Evolutionary conservation across 1,140 invertebrate genomes (phyloP).

Genomic region (Zaprionus vittiger): DNA sequence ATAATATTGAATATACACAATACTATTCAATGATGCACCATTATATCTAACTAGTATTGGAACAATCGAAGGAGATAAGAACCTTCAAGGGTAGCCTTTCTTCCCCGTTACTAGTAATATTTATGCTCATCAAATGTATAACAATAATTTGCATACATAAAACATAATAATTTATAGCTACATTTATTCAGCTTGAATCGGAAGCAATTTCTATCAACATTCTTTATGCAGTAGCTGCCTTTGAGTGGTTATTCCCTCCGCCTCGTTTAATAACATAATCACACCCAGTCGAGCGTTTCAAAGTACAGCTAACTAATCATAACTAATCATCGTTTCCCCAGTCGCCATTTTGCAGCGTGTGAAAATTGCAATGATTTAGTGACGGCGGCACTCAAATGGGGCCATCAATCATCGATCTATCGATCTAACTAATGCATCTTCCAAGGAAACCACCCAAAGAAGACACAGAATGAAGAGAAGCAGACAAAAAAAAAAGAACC

Average conservation of each 20-base stretch:
- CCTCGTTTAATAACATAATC: conserved; percentile 7
- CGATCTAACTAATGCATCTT: conserved; percentile 28
- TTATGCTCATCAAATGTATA: no score
- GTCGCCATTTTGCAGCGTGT: conserved; percentile 40
- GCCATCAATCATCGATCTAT: conserved; percentile 41
- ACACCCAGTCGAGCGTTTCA: conserved; percentile 18
- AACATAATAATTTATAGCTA: not conserved
- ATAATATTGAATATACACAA: no score
- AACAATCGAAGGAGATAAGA: no score
- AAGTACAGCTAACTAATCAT: conserved; percentile 46
- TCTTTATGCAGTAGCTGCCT: not conserved
- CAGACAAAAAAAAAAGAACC: not conserved
- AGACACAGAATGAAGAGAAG: not conserved
- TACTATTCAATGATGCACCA: no score
- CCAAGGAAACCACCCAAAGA: conserved; percentile 28
- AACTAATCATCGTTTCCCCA: conserved; percentile 28
- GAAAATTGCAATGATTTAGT: conserved; percentile 51
- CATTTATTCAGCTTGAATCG: not conserved
- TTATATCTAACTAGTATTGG: no score
- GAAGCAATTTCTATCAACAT: not conserved
- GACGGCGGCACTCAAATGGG: conserved; percentile 20
- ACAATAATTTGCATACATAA: not conserved
- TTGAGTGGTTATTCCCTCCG: not conserved
- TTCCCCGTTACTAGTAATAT: no score
- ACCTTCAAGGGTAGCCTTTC: no score